Evolutionary conservation across 2,797 vertebrate species (phyloP).

Genomic region (Synaphobranchus kaupii): DNA sequence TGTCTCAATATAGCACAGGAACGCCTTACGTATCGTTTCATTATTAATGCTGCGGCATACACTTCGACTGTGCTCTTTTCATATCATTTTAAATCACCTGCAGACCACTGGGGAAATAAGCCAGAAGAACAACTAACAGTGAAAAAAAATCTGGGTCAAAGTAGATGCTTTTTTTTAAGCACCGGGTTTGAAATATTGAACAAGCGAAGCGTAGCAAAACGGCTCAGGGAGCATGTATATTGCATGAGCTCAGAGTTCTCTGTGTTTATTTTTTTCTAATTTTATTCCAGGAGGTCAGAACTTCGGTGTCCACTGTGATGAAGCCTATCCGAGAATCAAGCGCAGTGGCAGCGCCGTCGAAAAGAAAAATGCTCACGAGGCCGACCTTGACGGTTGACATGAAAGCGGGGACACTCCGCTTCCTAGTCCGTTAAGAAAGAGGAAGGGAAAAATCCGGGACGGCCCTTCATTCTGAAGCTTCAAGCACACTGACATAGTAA

Average conservation of each 20-base stretch:
- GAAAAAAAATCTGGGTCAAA: conserved; percentile 13
- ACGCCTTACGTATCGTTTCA: background rate
- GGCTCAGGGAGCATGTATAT: conserved; percentile 16
- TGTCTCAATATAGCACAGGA: conserved; percentile 10
- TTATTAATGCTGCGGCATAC: conserved; percentile 16
- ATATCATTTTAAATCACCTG: conserved; percentile 14
- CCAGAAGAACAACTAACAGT: background rate
- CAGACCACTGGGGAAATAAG: conserved; percentile 16
- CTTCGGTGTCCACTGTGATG: background rate
- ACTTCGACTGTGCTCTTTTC: conserved; percentile 7
- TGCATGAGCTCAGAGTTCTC: conserved; percentile 14
- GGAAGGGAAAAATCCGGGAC: background rate
- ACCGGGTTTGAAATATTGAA: background rate
- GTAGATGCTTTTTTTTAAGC: conserved; percentile 6
- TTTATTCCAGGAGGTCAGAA: background rate
- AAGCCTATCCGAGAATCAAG: background rate
- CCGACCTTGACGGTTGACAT: background rate
- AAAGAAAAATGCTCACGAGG: background rate
- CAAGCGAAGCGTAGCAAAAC: background rate
- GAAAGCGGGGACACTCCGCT: background rate
- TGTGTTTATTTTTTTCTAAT: background rate
- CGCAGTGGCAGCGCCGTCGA: background rate
- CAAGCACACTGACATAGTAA: background rate
- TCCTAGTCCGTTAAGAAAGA: background rate
- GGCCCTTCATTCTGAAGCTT: background rate